Base-by-base conservation (phyloP, 2,113 vertebrate species). In the Phylloscopus whistleri region DNA sequence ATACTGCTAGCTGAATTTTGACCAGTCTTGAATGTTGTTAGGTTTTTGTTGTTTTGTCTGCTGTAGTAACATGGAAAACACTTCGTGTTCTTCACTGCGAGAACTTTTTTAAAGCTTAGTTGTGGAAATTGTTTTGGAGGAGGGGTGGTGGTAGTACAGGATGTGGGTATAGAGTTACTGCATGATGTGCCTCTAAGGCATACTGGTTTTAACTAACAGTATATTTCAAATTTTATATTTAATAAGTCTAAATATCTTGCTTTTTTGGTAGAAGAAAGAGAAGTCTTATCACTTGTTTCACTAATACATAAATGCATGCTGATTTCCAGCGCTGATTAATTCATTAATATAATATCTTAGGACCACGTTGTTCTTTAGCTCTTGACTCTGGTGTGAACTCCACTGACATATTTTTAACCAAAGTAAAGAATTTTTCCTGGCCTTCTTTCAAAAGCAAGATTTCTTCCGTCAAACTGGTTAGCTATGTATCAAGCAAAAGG, bases 1-100 rank as follows among this genome's bases (percentile, higher is more conserved):
- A n/a, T 39, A 9, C 15, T n/a, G 6, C 13, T 53, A 69, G 60
- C 48, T 75, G 74, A 46, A 43, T 78, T 92, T 78, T 39, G 2
- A 35, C 21, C 13, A 46, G 23, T 16, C 74, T 90, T 4, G 0
- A 7, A 7, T 74, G 20, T n/a, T 1, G 1, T 17, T 46, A 12
- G 13, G 11, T 56, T 84, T 73, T 51, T 80, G 11, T 70, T 74
- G 21, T 48, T 90, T 56, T 79, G 10, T 49, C 21, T 56, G 28
- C 26, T 82, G 0, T 30, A 33, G 11, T 55, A 49, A 72, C 30
- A 30, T 79, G 33, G 37, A 46, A 51, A 30, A 75, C 22, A 27
- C 31, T 56, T 63, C 1, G 2, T 67, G 11, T 74, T 89, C 33
- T 10, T 6, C 13, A 8, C 16, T 64, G 33, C 7, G 82, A 51